phyloP scores from a whole-genome alignment of 92 coral and sea anemone species.

The Phenganax marumi region DNA sequence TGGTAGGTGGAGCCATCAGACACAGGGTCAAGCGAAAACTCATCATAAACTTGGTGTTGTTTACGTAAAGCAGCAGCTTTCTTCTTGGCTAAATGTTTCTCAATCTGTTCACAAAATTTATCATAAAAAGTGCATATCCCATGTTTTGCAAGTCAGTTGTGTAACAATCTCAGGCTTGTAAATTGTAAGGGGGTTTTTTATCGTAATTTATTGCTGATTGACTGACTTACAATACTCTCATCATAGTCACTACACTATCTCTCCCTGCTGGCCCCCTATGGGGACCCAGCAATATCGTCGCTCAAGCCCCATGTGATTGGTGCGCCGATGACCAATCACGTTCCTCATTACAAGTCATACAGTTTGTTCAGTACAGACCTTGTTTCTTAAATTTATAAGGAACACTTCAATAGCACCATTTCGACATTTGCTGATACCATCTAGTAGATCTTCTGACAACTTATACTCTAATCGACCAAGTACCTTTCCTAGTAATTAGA shows the following conservation, averaged over 20 bases:
- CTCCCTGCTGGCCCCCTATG: too few relatives aligned
- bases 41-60: slow-evolving; percentile 86
- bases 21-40: slow-evolving; percentile 78
- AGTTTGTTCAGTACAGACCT: slow-evolving; percentile 50
- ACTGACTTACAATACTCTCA: too few relatives aligned
- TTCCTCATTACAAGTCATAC: too few relatives aligned
- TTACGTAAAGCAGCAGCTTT: slow-evolving; percentile 76
- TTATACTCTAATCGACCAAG: slow-evolving; percentile 69
- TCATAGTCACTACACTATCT: too few relatives aligned
- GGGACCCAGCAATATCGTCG: too few relatives aligned
- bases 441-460: slow-evolving; percentile 69
- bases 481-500: slow-evolving; percentile 72
- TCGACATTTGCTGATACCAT: slow-evolving; percentile 64
- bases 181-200: neutral
- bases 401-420: slow-evolving; percentile 78
- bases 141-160: neutral
- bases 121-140: neutral
- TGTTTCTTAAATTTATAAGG: slow-evolving; percentile 64
- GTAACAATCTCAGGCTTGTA: too few relatives aligned
- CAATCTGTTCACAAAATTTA: slow-evolving; percentile 63
- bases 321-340: too few relatives aligned
- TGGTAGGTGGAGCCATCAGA: slow-evolving; percentile 59
- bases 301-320: neutral
- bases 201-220: neutral
- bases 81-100: slow-evolving; percentile 76